Evolutionary conservation across 1,140 invertebrate species (phyloP).

Genomic region (Drosophila orena): DNA sequence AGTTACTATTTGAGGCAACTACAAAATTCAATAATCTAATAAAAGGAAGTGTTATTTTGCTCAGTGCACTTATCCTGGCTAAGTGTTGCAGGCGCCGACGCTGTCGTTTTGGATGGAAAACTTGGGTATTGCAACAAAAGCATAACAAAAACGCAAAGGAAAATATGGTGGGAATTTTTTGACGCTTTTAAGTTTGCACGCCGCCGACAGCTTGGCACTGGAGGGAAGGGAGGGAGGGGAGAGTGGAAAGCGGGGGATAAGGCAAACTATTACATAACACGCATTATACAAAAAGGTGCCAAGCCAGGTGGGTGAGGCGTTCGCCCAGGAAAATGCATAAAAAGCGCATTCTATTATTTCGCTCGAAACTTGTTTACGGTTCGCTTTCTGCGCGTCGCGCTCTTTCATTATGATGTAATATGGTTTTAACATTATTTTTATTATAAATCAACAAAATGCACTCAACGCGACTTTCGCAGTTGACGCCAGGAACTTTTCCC

Average conservation of each 20-base stretch:
- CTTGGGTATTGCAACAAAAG: constrained; percentile 61
- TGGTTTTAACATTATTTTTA: constrained; percentile 81
- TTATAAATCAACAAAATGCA: constrained; percentile 79
- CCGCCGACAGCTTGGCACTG: constrained; percentile 67
- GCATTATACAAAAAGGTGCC: constrained; percentile 58
- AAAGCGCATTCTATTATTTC: constrained; percentile 80
- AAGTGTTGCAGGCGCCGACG: constrained; percentile 52
- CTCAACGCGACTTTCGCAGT: constrained; percentile 58
- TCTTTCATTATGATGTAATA: constrained; percentile 76
- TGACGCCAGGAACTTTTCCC: constrained; percentile 60
- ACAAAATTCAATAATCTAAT: too few species aligned
- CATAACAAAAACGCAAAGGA: constrained; percentile 32
- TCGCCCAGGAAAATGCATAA: constrained; percentile 61
- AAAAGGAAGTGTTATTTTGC: neutral
- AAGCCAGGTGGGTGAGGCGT: constrained; percentile 1
- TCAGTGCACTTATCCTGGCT: constrained; percentile 17
- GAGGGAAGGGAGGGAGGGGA: neutral
- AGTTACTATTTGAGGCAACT: too few species aligned
- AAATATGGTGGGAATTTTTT: constrained; percentile 73
- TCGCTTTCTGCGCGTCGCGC: constrained; percentile 31
- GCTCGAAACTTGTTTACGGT: constrained; percentile 78
- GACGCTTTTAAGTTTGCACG: constrained; percentile 66
- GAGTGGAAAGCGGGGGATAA: constrained; percentile 1
- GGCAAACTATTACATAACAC: constrained; percentile 76
- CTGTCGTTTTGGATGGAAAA: constrained; percentile 55